These are phyloP conservation scores for Xenops minutus DNA, from an alignment of 2,797 vertebrate species.

Conservation along the genomic window DNA sequence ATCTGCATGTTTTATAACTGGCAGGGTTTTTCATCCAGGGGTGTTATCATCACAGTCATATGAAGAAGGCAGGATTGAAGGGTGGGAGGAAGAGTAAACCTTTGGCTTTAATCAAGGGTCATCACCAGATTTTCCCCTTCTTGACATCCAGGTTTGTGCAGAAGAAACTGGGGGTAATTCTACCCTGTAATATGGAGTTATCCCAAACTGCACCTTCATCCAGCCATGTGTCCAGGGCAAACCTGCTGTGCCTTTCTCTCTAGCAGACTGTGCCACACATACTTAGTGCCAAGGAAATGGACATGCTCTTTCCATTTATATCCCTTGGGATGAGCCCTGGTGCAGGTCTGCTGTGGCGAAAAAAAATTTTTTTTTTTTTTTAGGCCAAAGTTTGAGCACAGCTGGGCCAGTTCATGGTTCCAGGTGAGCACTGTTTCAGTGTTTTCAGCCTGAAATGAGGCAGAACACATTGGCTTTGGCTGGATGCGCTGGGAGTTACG, in stretches of 20 bases:
- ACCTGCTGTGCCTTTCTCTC: neutral
- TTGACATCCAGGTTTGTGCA: neutral
- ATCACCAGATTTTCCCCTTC: neutral
- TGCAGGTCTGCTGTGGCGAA: neutral
- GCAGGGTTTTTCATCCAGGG: conserved; percentile 38
- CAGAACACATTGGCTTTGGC: neutral
- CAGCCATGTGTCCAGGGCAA: neutral
- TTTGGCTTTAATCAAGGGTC: neutral
- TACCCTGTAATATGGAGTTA: neutral
- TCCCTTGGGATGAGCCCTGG: neutral
- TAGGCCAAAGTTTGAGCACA: neutral
- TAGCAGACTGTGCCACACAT: neutral
- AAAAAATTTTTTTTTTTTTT: neutral
- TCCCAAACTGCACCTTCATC: neutral
- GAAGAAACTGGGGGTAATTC: neutral
- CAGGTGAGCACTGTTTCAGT: neutral
- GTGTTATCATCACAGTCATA: conserved; percentile 15
- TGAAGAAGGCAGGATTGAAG: conserved; percentile 18
- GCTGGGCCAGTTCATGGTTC: neutral
- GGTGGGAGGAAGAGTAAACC: neutral
- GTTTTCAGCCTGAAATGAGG: neutral
- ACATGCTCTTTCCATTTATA: neutral
- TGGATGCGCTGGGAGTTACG: neutral
- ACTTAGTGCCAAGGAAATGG: neutral
- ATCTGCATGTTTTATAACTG: conserved; percentile 47